These are phyloP conservation scores for Ericerus pela DNA, from an alignment of 1,140 invertebrate species.

Conservation along the genomic window DNA sequence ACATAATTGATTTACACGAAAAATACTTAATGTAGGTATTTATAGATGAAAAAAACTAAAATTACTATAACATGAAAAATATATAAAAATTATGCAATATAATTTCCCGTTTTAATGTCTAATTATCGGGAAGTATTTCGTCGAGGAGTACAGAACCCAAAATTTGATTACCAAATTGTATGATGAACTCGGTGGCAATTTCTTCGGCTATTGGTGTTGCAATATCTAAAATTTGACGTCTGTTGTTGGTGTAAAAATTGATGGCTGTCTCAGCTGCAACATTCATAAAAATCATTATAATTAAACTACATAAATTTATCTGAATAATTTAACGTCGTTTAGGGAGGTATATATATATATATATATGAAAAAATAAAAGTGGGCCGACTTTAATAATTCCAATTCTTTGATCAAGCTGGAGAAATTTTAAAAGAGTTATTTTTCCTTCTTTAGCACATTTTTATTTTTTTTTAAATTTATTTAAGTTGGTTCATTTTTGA, in stretches of 20 bases:
- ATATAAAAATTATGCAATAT: neutral
- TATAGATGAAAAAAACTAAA: neutral
- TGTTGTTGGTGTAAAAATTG: slow-evolving; percentile 52
- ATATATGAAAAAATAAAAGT: too few species aligned
- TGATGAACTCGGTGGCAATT: slow-evolving; percentile 40
- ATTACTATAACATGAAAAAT: neutral
- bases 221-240: slow-evolving; percentile 47
- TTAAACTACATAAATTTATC: too few species aligned
- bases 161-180: slow-evolving; percentile 41
- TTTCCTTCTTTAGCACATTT: too few species aligned
- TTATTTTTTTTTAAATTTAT: too few species aligned
- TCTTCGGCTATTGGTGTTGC: slow-evolving; percentile 54
- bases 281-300: slow-evolving; percentile 15
- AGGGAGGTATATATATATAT: too few species aligned
- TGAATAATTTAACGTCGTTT: too few species aligned
- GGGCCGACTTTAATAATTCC: too few species aligned
- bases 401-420: too few species aligned
- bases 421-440: too few species aligned
- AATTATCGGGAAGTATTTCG: slow-evolving; percentile 34
- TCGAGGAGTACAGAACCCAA: slow-evolving; percentile 39
- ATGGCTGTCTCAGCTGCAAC: slow-evolving; percentile 42
- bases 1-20: too few species aligned
- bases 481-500: too few species aligned
- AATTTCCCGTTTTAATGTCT: neutral
- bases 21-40: neutral